Evolutionary conservation across 2,113 vertebrate species (phyloP), one percentile per base, ranked within the genome.

Genomic region (Saimiri boliviensis): DNA sequence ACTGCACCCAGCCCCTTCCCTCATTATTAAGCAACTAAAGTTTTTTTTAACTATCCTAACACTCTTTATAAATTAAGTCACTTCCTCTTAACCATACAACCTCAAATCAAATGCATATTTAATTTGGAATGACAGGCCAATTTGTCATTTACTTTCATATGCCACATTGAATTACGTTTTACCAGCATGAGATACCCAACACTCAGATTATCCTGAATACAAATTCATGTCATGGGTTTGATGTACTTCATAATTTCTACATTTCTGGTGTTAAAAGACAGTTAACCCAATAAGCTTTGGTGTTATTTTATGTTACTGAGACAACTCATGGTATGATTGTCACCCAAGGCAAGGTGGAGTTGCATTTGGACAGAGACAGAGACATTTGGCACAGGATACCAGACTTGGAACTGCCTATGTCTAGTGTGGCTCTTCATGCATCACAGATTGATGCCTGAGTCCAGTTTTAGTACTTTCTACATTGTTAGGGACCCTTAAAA

Each of bases 141-240:
- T 95, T 91, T 93, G 40, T 95, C 93, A 97, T 68, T 86, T 81
- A 58, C n/a, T 83, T 92, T 84, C 93, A 73, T 79, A 77, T 70
- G 80, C 21, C 81, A 97, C 77, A 91, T 86, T 93, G 73, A 89
- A 88, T 97, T 88, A 89, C 77, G 85, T 91, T 94, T 93, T 95
- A 94, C n/a, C 88, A 95, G 54, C 52, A 70, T 95, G 70, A 93
- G 96, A 71, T 86, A 58, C 47, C 45, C n/a, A 91, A 52, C 68
- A 81, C 11, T 25, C 13, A 89, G 27, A 89, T 95, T 74, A 89
- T 77, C 16, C 35, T 91, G 35, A 93, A 73, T 7, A 70, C 42
- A 93, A 84, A 89, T 21, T 92, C 56, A 76, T 91, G 79, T 4
- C 49, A 73, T 37, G 12, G n/a, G 5, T 68, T 91, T 76, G 37